Percentiles rank a stretch among this genome's conserved stretches.
Evolutionary conservation across 2,113 vertebrate species (phyloP).

Genomic region (Acinonyx jubatus): DNA sequence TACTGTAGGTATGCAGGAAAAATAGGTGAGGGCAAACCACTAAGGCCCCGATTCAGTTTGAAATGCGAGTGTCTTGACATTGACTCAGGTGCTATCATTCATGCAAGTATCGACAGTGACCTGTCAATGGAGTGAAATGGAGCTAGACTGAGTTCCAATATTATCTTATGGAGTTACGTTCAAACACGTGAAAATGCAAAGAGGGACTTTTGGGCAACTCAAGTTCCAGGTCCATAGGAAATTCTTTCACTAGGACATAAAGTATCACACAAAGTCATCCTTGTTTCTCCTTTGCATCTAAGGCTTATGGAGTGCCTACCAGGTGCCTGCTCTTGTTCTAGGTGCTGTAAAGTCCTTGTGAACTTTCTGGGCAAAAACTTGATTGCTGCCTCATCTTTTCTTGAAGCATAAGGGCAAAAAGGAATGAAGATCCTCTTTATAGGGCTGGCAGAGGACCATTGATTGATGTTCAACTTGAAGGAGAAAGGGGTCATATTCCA

Average conservation of each 20-base stretch:
- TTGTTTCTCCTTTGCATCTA: neutral
- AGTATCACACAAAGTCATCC: neutral
- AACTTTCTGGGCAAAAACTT: neutral
- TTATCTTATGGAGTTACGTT: slow-evolving; percentile 2
- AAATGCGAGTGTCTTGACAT: slow-evolving; percentile 59
- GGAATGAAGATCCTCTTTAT: slow-evolving; percentile 61
- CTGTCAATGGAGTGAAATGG: slow-evolving; percentile 13
- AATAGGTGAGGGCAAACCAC: neutral
- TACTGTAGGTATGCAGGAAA: neutral
- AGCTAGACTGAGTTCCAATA: neutral
- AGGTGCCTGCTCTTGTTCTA: neutral
- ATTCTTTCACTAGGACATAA: neutral
- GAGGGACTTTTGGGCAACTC: neutral
- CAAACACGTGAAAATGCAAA: slow-evolving; percentile 8
- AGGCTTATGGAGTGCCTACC: neutral
- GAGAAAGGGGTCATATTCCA: slow-evolving; percentile 64
- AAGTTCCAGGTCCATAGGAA: neutral
- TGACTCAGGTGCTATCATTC: slow-evolving; percentile 52
- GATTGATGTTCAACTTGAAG: slow-evolving; percentile 71
- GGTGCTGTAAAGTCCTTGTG: neutral
- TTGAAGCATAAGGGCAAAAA: slow-evolving; percentile 39
- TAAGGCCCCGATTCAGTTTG: neutral
- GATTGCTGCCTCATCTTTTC: slow-evolving; percentile 49
- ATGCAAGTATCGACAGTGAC: slow-evolving; percentile 8
- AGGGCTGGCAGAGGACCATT: slow-evolving; percentile 35